Evolutionary conservation across 2,113 vertebrate genomes (phyloP).

Genomic region (Porphyrio hochstetteri): DNA sequence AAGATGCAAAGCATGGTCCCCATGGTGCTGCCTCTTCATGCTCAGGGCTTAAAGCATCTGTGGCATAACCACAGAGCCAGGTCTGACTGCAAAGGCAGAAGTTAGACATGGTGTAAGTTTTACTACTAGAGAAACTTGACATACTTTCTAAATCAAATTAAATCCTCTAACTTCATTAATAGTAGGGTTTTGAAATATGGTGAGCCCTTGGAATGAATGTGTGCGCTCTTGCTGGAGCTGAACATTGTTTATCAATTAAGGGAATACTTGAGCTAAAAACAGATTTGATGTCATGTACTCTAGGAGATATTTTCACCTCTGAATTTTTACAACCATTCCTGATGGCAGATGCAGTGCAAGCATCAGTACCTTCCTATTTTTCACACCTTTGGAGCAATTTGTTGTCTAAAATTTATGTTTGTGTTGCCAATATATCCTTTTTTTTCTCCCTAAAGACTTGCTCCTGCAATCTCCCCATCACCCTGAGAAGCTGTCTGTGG

Average conservation of each 20-base stretch:
- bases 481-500: neutral
- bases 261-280: neutral
- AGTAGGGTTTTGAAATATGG: neutral
- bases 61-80: accelerated
- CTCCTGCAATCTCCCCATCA: neutral
- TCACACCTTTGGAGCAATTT: neutral
- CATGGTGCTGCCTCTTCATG: neutral
- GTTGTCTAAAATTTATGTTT: neutral
- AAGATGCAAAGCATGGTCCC: neutral
- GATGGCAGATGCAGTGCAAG: neutral
- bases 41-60: neutral
- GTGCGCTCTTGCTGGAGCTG: neutral
- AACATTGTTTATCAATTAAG: neutral
- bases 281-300: neutral
- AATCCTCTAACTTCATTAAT: neutral
- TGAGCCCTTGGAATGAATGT: neutral
- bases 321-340: neutral
- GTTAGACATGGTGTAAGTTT: neutral
- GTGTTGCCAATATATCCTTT: neutral
- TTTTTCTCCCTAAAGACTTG: neutral
- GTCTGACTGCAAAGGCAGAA: neutral
- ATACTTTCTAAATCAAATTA: neutral
- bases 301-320: neutral
- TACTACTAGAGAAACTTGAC: neutral
- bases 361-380: neutral